Evolutionary conservation across 2,888 invertebrate genomes (phyloP), one percentile per base, ranked within the genome.

Genomic region (Anoplius nigerrimus): DNA sequence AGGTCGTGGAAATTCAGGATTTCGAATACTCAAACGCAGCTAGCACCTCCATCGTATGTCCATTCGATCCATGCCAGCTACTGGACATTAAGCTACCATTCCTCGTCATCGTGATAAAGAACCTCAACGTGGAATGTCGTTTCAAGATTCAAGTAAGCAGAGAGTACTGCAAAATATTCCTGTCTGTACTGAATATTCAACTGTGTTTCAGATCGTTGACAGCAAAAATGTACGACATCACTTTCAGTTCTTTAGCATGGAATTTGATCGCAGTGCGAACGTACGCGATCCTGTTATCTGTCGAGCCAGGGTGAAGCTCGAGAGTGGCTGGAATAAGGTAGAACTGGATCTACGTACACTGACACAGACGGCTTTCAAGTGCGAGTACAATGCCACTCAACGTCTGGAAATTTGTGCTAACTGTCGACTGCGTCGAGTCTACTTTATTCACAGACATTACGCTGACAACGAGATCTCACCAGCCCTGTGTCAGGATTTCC

Each of bases 381-480:
- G 97, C 8, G 96, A 96, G 88, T 98, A 97, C 89, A 94, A 96
- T 70, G 96, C 97, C 88, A 95, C 97, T 4, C 91, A 91, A 80
- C 90, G 97, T 81, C 94, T 98, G 45, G 94, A 97, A 91, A 95
- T 98, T 82, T 97, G 97, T 90, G 98, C 98, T 43, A 98, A 98
- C 89, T 98, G 98, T 86, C 92, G 98, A 77, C 93, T 98, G 72
- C 92, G 98, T 82, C 91, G 98, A 64, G 93, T 96, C 15, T 96
- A 96, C 87, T 95, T 95, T 85, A 93, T 94, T 24, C 95, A 96
- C 88, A 82, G 78, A 43, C 86, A 86, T 65, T 88, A 88, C 20
- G 75, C 79, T 0, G 58, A 83, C 0, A 56, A 79, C 21, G 87
- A 88, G 34, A 78, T 82, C 15, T 76, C 82, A 0, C 55, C 80